phyloP scores from a whole-genome alignment of 2,797 vertebrate genomes.

The Smutsia temminckii region DNA sequence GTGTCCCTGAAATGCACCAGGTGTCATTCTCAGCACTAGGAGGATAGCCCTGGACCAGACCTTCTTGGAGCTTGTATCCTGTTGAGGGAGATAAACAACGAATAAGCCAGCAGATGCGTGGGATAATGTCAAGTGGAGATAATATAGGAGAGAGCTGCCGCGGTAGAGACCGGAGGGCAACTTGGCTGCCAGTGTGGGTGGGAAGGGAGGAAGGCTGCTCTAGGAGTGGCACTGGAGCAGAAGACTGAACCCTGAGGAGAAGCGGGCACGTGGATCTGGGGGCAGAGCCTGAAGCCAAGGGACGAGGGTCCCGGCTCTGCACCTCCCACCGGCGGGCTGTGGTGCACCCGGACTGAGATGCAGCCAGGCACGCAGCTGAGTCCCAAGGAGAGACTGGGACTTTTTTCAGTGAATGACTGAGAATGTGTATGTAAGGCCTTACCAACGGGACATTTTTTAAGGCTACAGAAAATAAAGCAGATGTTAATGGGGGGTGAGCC shows the following conservation, averaged over 20 bases:
- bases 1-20: background rate
- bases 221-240: background rate
- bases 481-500: background rate
- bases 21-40: background rate
- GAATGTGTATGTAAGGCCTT: background rate
- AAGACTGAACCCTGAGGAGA: background rate
- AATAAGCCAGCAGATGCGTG: background rate
- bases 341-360: background rate
- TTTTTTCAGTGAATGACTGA: background rate
- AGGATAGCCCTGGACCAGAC: background rate
- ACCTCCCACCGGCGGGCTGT: fast-evolving
- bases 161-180: background rate
- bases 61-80: background rate
- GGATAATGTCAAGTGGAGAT: too few species aligned
- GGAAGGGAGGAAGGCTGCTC: background rate
- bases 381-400: background rate
- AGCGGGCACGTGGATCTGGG: fast-evolving
- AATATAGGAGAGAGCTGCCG: fast-evolving
- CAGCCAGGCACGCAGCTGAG: background rate
- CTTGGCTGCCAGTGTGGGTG: background rate
- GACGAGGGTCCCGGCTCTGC: background rate
- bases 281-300: background rate
- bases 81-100: fast-evolving
- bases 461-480: background rate
- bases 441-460: background rate